Evolutionary conservation across 2,113 vertebrate genomes (phyloP), one percentile per base, ranked within the genome.

Genomic region (Tachysurus vachellii): DNA sequence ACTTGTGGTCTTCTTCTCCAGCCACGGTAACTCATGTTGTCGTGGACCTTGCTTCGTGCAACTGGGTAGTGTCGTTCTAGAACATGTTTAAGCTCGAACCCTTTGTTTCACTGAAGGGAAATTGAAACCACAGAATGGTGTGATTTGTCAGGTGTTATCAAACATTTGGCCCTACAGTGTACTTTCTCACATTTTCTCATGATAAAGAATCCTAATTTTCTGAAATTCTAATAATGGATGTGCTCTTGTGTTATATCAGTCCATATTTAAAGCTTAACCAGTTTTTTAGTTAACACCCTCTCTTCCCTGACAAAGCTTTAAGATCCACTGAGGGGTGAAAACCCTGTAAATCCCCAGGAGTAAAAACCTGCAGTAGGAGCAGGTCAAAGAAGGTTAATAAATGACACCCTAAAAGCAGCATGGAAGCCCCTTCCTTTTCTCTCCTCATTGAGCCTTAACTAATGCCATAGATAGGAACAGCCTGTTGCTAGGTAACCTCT

Each of bases 401-500:
- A 90, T 93, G 90, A 84, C 26, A n/a, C 28, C 85, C 76, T 86
- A 85, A 88, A 90, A 82, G 79, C 70, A 9, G 31, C 26, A 26
- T 54, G 36, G 68, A 90, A 86, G 89, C 88, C 84, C 85, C 77
- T 85, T 54, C 66, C 56, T 79, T 90, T 56, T 17, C 68, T 36
- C 50, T 59, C 80, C 86, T 89, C 88, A 76, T 75, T 91, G 86
- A 91, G 93, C 75, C 89, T 93, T 93, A 91, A 92, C 92, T 93
- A 92, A 92, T 88, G 91, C 93, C 93, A 91, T 90, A 93, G 91
- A 92, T 89, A 88, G 90, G 88, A 93, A 90, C 87, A 92, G 94
- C 91, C 92, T 94, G 95, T 96, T 96, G 95, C 95, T 95, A 96
- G 94, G 95, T 95, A 94, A 96, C 95, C 91, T 92, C 88, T 93